These are phyloP conservation scores for Lepidocyrtinus sp. DNA, from an alignment of 2,888 invertebrate species.

Conservation along the genomic window DNA sequence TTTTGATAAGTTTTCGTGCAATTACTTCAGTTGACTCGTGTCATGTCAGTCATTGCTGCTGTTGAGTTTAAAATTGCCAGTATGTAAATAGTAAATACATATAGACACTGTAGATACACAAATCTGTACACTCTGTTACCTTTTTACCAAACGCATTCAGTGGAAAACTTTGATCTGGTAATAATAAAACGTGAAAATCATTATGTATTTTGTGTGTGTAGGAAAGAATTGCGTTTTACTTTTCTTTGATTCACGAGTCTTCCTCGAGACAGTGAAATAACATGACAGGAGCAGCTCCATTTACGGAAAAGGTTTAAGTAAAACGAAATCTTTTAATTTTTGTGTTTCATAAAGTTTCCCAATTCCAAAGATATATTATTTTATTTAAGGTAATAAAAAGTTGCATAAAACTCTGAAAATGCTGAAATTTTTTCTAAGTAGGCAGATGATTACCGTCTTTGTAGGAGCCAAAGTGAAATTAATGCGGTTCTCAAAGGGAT, in stretches of 20 bases:
- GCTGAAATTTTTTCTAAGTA: background rate
- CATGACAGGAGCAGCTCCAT: constrained; percentile 18
- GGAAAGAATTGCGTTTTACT: background rate
- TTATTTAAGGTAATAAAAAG: background rate
- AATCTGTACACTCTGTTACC: too few species aligned
- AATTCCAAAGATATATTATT: constrained; percentile 8
- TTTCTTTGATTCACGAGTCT: background rate
- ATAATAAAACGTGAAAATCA: constrained; percentile 11
- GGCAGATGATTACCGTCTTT: constrained; percentile 18
- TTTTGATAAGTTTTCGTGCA: constrained; percentile 31
- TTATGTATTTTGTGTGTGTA: constrained; percentile 5
- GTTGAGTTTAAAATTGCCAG: background rate
- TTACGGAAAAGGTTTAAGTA: background rate
- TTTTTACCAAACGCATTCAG: too few species aligned
- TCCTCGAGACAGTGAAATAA: background rate
- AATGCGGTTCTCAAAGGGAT: constrained; percentile 7
- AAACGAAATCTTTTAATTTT: constrained; percentile 15
- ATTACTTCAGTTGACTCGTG: constrained; percentile 39
- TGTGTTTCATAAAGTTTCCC: background rate
- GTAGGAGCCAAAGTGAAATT: constrained; percentile 1
- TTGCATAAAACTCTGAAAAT: constrained; percentile 5
- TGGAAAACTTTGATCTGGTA: background rate
- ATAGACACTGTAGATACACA: too few species aligned
- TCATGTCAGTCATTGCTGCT: constrained; percentile 28
- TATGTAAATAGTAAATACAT: too few species aligned